Base-by-base conservation (phyloP, 2,797 vertebrate genomes). In the Ammospiza maritima region DNA sequence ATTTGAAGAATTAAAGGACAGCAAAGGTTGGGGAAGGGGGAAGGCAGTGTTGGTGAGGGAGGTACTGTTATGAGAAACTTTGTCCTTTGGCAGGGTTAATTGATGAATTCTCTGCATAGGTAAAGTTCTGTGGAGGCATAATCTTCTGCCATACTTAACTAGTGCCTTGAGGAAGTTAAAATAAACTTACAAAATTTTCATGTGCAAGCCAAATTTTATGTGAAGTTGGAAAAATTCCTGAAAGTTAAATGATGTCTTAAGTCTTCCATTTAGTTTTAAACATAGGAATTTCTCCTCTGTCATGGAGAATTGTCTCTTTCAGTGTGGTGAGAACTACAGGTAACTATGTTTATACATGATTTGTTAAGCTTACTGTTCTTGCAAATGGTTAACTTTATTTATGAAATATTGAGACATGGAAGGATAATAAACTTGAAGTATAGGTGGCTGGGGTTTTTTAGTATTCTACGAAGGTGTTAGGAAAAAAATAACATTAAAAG, bases 121-220 rank as follows among this genome's bases (percentile, higher is more conserved):
- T 40, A 40, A 67, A 1, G 1, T 70, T 86, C 13, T 74, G 30
- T 42, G 22, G 42, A 56, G 23, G 15, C 38, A 85, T 26, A 72
- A 40, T 79, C 25, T 88, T 80, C 32, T 80, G 36, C 19, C 16
- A 74, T 7, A 16, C 26, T 23, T 88, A 56, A 48, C 3, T 81
- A 86, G 25, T 34, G 13, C 36, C 30, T 76, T 18, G 26, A 70
- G 17, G 25, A 62, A 90, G 54, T 56, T 4, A 16, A 70, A 61
- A 50, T 14, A 34, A 60, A 29, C 11, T 22, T 13, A 1, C 0
- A 13, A 32, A 30, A 7, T 13, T 30, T 58, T 42, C 1, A 12
- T 22, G 4, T 64, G 6, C 29, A 48, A 91, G 44, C 11, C n/a
- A n/a, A 32, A 64, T 77, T 56, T 84, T 40, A 5, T 72, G 9